phyloP scores from a whole-genome alignment of 2,888 invertebrate species.

The Zygothrica quintamaculata region DNA sequence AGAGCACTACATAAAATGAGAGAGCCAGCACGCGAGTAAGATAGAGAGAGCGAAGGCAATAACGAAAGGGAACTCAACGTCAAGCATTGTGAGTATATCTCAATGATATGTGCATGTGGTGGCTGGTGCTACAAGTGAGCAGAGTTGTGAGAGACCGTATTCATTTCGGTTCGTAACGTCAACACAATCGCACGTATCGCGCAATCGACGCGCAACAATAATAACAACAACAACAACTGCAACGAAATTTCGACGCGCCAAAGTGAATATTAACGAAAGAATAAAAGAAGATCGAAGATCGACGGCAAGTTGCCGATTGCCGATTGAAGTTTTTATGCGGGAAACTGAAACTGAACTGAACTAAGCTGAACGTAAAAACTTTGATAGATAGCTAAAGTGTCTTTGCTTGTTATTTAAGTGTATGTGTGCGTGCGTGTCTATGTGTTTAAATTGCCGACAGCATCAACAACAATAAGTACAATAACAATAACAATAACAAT shows the following conservation, averaged over 20 bases:
- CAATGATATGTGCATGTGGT: constrained; percentile 25
- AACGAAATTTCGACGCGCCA: constrained; percentile 34
- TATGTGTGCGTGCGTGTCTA: constrained; percentile 10
- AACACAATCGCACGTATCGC: constrained; percentile 51
- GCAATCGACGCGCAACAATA: constrained; percentile 25
- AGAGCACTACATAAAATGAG: constrained; percentile 34
- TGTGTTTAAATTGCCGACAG: constrained; percentile 31
- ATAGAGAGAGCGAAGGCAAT: constrained; percentile 17
- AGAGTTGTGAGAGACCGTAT: constrained; percentile 7
- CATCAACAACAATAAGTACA: constrained; percentile 39
- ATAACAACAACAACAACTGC: constrained; percentile 4
- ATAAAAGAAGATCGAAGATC: constrained; percentile 37
- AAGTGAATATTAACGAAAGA: constrained; percentile 16
- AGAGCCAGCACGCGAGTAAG: constrained; percentile 16
- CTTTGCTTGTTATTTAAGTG: constrained; percentile 13
- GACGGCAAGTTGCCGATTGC: constrained; percentile 22
- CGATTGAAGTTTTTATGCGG: constrained; percentile 51
- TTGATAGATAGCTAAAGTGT: constrained; percentile 10
- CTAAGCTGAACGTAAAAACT: constrained; percentile 1
- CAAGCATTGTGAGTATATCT: not conserved
- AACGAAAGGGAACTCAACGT: constrained; percentile 10
- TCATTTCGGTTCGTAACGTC: constrained; percentile 56
- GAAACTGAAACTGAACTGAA: too few relatives aligned
- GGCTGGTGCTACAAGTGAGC: constrained; percentile 54
- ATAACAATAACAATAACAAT: constrained; percentile 57